Percentiles rank a stretch among this genome's conserved stretches.
These are phyloP conservation scores for Perdix hodgsoniae DNA, from an alignment of 2,797 vertebrate species.

Conservation along the genomic window DNA sequence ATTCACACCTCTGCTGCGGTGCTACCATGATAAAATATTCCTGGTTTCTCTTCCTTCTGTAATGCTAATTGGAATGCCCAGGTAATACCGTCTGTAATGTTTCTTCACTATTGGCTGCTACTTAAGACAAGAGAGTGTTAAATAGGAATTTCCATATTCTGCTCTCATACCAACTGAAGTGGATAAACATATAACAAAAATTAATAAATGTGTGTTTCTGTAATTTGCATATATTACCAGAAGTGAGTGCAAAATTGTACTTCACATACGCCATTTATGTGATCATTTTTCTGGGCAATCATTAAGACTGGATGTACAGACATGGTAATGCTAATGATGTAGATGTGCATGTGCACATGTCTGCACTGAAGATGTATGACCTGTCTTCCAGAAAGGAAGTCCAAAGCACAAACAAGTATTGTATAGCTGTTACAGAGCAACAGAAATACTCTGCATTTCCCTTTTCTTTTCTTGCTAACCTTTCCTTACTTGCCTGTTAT, in stretches of 20 bases:
- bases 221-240: neutral
- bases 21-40: neutral
- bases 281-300: neutral
- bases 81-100: neutral
- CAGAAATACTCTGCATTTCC: neutral
- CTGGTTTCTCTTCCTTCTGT: neutral
- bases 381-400: neutral
- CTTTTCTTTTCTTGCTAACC: neutral
- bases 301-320: neutral
- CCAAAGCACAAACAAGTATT: neutral
- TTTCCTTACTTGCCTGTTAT: neutral
- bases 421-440: neutral
- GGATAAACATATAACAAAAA: neutral
- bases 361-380: neutral
- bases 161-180: neutral
- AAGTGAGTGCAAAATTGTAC: neutral
- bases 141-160: neutral
- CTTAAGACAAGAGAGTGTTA: neutral
- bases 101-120: neutral
- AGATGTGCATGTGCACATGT: rapidly evolving
- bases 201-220: neutral
- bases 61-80: neutral
- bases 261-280: neutral
- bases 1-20: neutral
- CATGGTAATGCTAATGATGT: neutral